These are phyloP conservation scores for Macrophya annulata DNA, from an alignment of 2,888 invertebrate species.

Conservation along the genomic window DNA sequence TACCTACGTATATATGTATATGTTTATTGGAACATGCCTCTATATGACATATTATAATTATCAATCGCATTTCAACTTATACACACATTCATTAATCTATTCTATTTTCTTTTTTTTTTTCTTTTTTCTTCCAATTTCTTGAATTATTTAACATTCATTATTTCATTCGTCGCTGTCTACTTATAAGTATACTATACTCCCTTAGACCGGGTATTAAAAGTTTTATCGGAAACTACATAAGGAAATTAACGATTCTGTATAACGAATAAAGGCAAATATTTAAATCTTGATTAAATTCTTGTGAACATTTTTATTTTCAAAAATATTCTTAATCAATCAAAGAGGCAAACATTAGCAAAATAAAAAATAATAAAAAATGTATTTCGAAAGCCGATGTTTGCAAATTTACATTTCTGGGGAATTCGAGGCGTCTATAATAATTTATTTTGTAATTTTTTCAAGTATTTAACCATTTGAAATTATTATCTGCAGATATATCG, in stretches of 20 bases:
- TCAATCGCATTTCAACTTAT: background rate
- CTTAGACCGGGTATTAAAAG: background rate
- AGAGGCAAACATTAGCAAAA: background rate
- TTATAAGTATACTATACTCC: background rate
- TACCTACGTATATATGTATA: slow-evolving; percentile 8
- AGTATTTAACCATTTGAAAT: background rate
- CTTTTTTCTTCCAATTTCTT: background rate
- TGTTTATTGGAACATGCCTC: background rate
- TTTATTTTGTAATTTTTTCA: background rate
- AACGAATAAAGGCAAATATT: background rate
- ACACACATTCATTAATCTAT: background rate
- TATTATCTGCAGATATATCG: background rate
- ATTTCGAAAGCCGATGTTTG: background rate
- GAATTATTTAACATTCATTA: background rate
- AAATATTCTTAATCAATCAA: background rate
- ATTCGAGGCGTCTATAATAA: background rate
- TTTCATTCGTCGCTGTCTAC: background rate
- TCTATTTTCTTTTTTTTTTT: background rate
- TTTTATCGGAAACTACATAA: background rate
- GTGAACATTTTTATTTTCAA: background rate
- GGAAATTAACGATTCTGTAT: background rate
- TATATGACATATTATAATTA: slow-evolving; percentile 10
- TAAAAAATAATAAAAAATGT: no score
- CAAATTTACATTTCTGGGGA: background rate
- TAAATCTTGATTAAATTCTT: background rate